Evolutionary conservation across 2,113 vertebrate genomes (phyloP).

Genomic region (Eidolon helvum): DNA sequence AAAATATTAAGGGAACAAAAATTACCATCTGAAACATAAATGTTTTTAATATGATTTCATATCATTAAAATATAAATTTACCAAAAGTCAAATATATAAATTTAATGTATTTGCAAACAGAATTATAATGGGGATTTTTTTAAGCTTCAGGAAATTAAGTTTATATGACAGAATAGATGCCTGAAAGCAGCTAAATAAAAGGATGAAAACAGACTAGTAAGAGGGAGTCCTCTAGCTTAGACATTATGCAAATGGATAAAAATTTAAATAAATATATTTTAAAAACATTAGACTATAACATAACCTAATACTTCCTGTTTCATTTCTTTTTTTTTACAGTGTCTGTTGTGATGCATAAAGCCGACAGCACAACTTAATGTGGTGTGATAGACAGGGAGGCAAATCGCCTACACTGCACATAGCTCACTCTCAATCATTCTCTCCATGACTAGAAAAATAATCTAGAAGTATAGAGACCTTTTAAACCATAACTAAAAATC

Average conservation of each 20-base stretch:
- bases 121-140: neutral
- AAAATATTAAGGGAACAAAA: neutral
- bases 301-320: neutral
- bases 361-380: neutral
- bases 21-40: neutral
- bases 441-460: neutral
- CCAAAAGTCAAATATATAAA: neutral
- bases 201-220: neutral
- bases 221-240: neutral
- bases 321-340: neutral
- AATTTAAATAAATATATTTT: neutral
- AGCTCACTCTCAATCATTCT: neutral
- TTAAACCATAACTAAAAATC: neutral
- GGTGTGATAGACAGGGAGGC: too few species aligned
- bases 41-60: neutral
- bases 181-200: neutral
- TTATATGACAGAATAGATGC: neutral
- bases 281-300: neutral
- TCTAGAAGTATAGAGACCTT: neutral
- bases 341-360: neutral
- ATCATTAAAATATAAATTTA: neutral
- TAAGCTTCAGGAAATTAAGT: neutral
- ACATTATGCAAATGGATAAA: neutral
- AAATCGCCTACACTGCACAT: neutral
- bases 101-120: neutral